Evolutionary conservation across 2,888 invertebrate species (phyloP).

Genomic region (Crossocerus cetratus): DNA sequence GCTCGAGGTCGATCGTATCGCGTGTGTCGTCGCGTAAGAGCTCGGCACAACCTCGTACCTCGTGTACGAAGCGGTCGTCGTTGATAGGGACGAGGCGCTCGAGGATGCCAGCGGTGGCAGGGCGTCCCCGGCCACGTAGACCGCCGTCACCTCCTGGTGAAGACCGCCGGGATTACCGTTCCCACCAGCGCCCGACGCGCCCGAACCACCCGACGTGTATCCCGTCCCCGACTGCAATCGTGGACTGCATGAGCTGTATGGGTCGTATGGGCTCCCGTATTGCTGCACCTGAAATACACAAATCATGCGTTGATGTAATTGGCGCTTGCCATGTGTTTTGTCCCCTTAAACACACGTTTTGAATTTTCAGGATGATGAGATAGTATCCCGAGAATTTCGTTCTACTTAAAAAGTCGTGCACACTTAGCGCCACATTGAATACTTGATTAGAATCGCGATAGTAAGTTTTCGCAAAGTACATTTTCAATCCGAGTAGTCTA

Average conservation of each 20-base stretch:
- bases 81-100: slow-evolving; percentile 84
- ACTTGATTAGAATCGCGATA: too few relatives aligned
- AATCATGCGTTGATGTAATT: too few relatives aligned
- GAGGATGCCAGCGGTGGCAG: slow-evolving; percentile 73
- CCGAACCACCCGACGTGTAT: slow-evolving; percentile 68
- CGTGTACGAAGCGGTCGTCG: slow-evolving; percentile 73
- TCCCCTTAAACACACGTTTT: too few relatives aligned
- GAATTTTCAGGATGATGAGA: too few relatives aligned
- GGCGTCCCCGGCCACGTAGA: slow-evolving; percentile 81
- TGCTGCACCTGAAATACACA: slow-evolving; percentile 65
- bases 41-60: slow-evolving; percentile 75
- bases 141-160: slow-evolving; percentile 77
- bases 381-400: too few relatives aligned
- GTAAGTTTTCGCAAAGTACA: too few relatives aligned
- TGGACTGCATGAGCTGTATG: slow-evolving; percentile 74
- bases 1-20: slow-evolving; percentile 73
- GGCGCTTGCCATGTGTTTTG: too few relatives aligned
- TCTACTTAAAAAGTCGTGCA: too few relatives aligned
- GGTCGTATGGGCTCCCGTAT: slow-evolving; percentile 75
- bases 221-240: slow-evolving; percentile 67
- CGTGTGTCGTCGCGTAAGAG: slow-evolving; percentile 74
- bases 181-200: slow-evolving; percentile 49
- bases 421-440: too few relatives aligned
- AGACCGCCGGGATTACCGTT: slow-evolving; percentile 63
- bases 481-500: too few relatives aligned